Percentiles rank a stretch among this genome's conserved stretches.
These are phyloP conservation scores for Excalfactoria chinensis DNA, from an alignment of 2,113 vertebrate genomes.

Conservation along the genomic window DNA sequence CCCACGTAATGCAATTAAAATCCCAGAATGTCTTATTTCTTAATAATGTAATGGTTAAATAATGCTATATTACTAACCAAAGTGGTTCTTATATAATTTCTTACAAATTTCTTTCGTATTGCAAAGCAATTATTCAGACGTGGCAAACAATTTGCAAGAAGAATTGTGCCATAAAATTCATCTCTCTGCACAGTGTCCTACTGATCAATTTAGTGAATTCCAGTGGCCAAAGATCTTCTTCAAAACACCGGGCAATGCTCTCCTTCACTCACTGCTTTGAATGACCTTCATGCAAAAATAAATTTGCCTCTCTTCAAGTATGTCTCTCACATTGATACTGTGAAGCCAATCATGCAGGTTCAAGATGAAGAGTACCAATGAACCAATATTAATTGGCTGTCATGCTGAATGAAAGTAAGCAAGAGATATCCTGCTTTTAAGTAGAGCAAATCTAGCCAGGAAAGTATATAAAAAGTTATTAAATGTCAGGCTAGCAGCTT, in stretches of 20 bases:
- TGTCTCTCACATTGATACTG: neutral
- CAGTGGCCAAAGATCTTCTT: neutral
- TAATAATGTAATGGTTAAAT: neutral
- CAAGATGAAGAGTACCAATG: neutral
- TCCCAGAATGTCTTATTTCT: neutral
- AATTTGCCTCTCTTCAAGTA: neutral
- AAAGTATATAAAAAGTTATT: neutral
- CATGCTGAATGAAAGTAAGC: neutral
- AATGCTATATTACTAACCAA: neutral
- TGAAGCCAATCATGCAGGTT: neutral
- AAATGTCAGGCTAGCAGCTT: neutral
- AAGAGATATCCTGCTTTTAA: neutral
- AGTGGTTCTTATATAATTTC: neutral
- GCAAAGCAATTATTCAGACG: constrained; percentile 2
- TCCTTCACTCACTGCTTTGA: neutral
- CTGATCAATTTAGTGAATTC: neutral
- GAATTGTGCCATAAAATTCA: neutral
- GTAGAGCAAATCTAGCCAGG: neutral
- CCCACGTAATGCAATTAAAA: neutral
- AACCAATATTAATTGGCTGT: neutral
- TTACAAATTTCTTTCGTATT: neutral
- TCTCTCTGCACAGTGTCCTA: neutral
- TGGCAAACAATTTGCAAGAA: neutral
- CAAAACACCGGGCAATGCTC: neutral
- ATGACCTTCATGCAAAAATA: neutral